Conservation (phyloP, 2,888 invertebrate species). For the Rhopalosiphum nymphaeae region DNA sequence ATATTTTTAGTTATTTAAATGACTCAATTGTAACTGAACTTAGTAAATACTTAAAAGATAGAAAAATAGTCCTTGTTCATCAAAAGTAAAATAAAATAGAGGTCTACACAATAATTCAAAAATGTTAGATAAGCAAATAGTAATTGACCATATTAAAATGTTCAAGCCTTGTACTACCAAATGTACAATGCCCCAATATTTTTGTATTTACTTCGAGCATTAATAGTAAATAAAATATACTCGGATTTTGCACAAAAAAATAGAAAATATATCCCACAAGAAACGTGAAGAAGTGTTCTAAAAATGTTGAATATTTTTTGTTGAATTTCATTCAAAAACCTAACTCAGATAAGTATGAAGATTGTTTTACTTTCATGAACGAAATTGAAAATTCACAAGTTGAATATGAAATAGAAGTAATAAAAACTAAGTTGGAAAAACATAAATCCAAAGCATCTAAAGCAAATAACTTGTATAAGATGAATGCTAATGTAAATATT, state of each 20-base stretch:
- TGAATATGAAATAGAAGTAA: constrained; percentile 5
- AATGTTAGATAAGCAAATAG: not conserved
- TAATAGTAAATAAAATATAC: not conserved
- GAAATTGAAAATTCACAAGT: not conserved
- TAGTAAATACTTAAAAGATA: not conserved
- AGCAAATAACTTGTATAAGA: not conserved
- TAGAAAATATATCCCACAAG: not conserved
- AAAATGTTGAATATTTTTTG: not conserved
- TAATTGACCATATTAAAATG: not conserved
- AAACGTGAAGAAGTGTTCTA: not conserved
- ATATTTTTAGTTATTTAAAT: not conserved
- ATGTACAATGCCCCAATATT: not conserved
- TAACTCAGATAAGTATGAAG: not conserved
- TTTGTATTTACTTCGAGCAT: not conserved
- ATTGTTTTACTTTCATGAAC: not conserved
- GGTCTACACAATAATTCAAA: not conserved
- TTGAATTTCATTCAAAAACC: too few relatives aligned
- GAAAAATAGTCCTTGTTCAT: not conserved
- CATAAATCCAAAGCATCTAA: not conserved
- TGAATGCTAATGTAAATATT: constrained; percentile 3
- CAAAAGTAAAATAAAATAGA: not conserved
- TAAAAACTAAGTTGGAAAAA: not conserved
- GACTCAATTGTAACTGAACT: not conserved
- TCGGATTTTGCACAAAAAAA: not conserved
- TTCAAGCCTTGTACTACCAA: not conserved